A percentile compares a stretch with the other conserved stretches of the same genome.
Evolutionary conservation across 2,888 invertebrate genomes (phyloP).

Genomic region (Andricus quercusramuli): DNA sequence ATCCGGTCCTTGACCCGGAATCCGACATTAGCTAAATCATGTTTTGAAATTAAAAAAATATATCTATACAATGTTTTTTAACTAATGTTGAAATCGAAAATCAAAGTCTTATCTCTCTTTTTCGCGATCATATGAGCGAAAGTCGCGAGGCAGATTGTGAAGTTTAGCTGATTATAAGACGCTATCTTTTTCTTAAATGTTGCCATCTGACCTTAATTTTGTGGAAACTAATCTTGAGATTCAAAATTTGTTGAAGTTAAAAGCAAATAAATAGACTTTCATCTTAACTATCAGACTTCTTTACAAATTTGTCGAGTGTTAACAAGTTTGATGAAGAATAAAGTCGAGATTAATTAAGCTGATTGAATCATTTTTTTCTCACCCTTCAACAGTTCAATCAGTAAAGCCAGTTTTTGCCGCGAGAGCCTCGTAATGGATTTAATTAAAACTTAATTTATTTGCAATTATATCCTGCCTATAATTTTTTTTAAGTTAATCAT

Average conservation of each 20-base stretch:
- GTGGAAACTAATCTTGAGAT: no score
- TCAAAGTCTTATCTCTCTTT: neutral
- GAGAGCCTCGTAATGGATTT: neutral
- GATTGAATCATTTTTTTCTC: neutral
- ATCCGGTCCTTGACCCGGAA: constrained; percentile 32
- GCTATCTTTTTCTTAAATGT: neutral
- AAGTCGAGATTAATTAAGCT: neutral
- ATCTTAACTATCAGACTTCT: neutral
- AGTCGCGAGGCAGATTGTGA: neutral
- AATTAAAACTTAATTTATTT: neutral
- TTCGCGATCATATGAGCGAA: neutral
- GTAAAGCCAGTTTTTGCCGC: neutral
- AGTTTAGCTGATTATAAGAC: neutral
- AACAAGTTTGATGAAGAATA: neutral
- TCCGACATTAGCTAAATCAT: neutral
- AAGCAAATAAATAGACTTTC: neutral
- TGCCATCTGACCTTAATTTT: neutral
- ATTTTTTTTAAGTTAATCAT: neutral
- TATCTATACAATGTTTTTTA: no score
- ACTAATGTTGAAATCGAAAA: neutral
- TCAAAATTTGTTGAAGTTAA: no score
- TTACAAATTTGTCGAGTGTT: neutral
- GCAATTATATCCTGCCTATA: neutral
- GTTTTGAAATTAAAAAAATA: neutral
- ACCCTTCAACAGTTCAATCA: neutral